Evolutionary conservation across 2,113 vertebrate genomes (phyloP).

Genomic region (Bubo blakistoni): DNA sequence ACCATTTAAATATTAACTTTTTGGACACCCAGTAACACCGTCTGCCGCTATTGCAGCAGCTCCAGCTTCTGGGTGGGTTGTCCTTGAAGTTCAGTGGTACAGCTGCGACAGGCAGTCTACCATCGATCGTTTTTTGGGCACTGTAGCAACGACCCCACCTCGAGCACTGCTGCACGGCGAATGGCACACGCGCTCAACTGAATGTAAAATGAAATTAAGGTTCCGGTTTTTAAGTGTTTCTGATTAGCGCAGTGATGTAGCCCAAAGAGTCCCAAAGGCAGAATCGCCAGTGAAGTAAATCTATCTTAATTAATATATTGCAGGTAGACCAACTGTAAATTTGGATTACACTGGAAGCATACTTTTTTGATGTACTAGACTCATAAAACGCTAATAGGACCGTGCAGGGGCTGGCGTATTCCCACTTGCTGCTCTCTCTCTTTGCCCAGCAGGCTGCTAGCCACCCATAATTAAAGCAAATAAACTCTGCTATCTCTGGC

Average conservation of each 20-base stretch:
- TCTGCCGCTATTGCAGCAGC: not conserved
- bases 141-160: not conserved
- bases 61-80: not conserved
- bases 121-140: accelerated
- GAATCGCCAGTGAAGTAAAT: not conserved
- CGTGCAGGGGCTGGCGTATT: not conserved
- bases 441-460: not conserved
- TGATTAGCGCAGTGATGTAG: not conserved
- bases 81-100: not conserved
- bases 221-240: not conserved
- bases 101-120: not conserved
- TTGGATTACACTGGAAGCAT: not conserved
- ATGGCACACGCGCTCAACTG: accelerated
- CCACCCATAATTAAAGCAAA: not conserved
- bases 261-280: not conserved
- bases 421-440: not conserved
- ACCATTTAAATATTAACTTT: not conserved
- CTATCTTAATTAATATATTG: not conserved
- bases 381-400: not conserved
- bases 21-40: not conserved
- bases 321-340: not conserved
- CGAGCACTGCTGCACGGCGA: not conserved
- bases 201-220: not conserved
- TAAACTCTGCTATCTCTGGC: not conserved
- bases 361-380: not conserved